Percentiles rank a stretch among this genome's conserved stretches.
These are phyloP conservation scores for Rallus crepitans DNA, from an alignment of 2,797 vertebrate genomes.

Conservation along the genomic window DNA sequence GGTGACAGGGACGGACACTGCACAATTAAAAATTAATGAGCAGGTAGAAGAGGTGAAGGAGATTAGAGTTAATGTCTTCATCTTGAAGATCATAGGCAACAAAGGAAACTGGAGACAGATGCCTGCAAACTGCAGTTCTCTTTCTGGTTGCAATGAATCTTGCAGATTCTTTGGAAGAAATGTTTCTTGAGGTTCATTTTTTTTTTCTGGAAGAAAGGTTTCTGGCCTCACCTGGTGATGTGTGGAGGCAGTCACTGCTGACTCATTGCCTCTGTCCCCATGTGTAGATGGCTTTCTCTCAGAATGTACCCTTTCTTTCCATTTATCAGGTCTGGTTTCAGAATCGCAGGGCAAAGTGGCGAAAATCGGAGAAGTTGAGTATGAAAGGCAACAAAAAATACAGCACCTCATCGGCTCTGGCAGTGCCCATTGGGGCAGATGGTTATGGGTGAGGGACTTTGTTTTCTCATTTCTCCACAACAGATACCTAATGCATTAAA, in stretches of 20 bases:
- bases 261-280: not conserved
- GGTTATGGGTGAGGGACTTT: constrained; percentile 12
- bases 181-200: not conserved
- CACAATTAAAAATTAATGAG: no score
- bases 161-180: not conserved
- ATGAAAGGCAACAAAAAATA: constrained; percentile 71
- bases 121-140: not conserved
- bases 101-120: not conserved
- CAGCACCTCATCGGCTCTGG: not conserved
- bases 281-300: not conserved
- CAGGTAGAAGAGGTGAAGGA: not conserved
- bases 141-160: not conserved
- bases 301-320: not conserved
- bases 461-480: not conserved
- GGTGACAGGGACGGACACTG: not conserved
- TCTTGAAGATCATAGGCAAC: not conserved
- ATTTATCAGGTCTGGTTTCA: constrained; percentile 94
- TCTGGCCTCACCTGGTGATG: not conserved
- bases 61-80: not conserved
- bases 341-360: constrained; percentile 96
- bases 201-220: not conserved
- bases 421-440: not conserved
- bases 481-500: not conserved
- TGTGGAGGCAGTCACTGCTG: not conserved
- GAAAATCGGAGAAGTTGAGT: constrained; percentile 83